These are phyloP conservation scores for Idaea biselata DNA, from an alignment of 2,888 invertebrate genomes.

Conservation along the genomic window DNA sequence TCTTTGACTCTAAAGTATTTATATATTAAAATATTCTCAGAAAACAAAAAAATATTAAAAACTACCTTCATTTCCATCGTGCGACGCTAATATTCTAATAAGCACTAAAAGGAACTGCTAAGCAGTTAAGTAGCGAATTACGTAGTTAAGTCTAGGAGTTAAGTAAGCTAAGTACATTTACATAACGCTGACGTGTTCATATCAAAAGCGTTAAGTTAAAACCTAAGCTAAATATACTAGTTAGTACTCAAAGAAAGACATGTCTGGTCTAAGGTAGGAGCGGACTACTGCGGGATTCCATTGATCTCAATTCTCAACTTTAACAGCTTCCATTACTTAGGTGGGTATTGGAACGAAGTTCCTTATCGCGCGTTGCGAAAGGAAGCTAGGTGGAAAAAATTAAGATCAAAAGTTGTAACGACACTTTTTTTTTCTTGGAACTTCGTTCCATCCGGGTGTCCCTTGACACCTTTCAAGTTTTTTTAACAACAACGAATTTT, in stretches of 20 bases:
- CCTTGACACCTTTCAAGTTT: too few species aligned
- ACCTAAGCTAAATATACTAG: constrained; percentile 52
- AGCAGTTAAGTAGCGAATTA: constrained; percentile 17
- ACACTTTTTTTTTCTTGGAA: too few species aligned
- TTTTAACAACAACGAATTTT: too few species aligned
- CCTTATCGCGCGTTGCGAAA: too few species aligned
- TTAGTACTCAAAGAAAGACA: constrained; percentile 40
- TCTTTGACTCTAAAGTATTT: too few species aligned
- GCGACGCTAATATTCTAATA: not conserved
- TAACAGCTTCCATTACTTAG: too few species aligned
- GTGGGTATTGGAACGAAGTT: too few species aligned
- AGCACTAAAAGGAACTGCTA: not conserved
- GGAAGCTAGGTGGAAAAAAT: too few species aligned
- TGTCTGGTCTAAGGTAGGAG: constrained; percentile 16
- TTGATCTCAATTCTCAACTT: too few species aligned
- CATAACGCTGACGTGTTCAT: constrained; percentile 43
- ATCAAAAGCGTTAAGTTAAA: constrained; percentile 51
- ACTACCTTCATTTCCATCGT: not conserved
- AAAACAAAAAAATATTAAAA: not conserved
- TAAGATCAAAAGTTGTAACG: too few species aligned
- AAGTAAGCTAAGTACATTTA: constrained; percentile 38
- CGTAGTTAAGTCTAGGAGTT: constrained; percentile 16
- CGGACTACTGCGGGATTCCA: constrained; percentile 18
- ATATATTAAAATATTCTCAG: not conserved
- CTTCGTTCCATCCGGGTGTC: too few species aligned